phyloP scores from a whole-genome alignment of 2,113 vertebrate genomes.

The Oncorhynchus keta region DNA sequence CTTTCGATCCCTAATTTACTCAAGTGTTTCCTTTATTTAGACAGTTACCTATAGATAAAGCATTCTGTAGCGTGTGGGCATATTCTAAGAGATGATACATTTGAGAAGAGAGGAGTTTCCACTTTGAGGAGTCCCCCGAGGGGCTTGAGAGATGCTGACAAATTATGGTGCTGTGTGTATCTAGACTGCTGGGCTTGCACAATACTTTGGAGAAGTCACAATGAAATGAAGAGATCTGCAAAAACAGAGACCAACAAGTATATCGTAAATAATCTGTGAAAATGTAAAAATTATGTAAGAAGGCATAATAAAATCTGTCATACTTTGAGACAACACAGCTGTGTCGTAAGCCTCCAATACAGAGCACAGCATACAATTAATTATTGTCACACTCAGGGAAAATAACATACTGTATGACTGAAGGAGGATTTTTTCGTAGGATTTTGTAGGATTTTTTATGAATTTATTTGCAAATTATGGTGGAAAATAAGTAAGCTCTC shows the following conservation, averaged over 20 bases:
- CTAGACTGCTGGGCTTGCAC: constrained; percentile 50
- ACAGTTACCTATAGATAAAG: not conserved
- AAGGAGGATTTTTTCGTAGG: too few species aligned
- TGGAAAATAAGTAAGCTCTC: too few species aligned
- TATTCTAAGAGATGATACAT: constrained; percentile 36
- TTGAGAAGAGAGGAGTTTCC: constrained; percentile 31
- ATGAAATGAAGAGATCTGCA: constrained; percentile 57
- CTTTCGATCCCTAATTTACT: too few species aligned
- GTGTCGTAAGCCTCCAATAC: not conserved
- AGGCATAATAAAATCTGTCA: constrained; percentile 22
- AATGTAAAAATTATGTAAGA: constrained; percentile 15
- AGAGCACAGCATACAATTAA: not conserved
- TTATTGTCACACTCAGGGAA: not conserved
- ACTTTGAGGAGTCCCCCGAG: constrained; percentile 50
- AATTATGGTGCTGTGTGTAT: constrained; percentile 38
- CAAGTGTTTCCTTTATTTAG: too few species aligned
- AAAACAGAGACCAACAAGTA: constrained; percentile 38
- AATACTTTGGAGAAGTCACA: constrained; percentile 62
- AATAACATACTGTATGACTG: too few species aligned
- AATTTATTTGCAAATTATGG: too few species aligned
- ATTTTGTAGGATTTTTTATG: too few species aligned
- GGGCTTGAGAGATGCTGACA: constrained; percentile 41
- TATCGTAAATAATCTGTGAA: constrained; percentile 36
- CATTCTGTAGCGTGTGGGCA: constrained; percentile 10
- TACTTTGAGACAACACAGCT: constrained; percentile 17